Evolutionary conservation across 2,797 vertebrate genomes (phyloP), one percentile per base, ranked within the genome.

Genomic region (Leucoraja ocellata): DNA sequence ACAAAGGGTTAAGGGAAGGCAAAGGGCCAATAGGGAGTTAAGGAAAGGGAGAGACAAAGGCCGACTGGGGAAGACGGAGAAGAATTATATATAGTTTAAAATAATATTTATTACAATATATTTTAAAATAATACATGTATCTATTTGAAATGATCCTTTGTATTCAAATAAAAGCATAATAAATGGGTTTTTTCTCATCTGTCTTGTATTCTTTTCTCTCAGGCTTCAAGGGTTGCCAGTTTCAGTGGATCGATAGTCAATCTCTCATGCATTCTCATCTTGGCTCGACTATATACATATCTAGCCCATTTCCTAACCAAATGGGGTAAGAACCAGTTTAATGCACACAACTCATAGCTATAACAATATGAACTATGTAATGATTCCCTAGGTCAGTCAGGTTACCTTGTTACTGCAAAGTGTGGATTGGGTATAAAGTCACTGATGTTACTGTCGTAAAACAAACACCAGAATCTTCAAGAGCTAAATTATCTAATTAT

Each of bases 191-290:
- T 32, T 6, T 93, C 46, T 21, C 0, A 25, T 36, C 13, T 61
- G 23, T 14, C n/a, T 3, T 7, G 91, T 73, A 80, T 78, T 16
- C 13, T 5, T 39, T 88, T 61, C 73, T 93, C 68, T 9, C 77
- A 98, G 98, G 97, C 97, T 0, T 94, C 95, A 0, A 94, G 94
- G 36, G 96, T 98, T 1, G 96, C 97, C 94, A 98, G 97, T 94
- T 5, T 98, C 18, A 95, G 97, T 0, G 96, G 96, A 74, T 98
- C 97, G 0, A 92, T 98, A 78, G 93, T 98, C 94, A 98, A 97
- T 94, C 95, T 98, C 80, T 1, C 97, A 93, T 94, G 97, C 94
- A 97, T 97, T 94, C 95, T 98, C 93, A 93, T 97, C 93, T 94
- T 98, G 93, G 97, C 97, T 71, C 96, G 94, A 80, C 93, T 97